Evolutionary conservation across 1,140 invertebrate species (phyloP).

Genomic region (Samia ricini): DNA sequence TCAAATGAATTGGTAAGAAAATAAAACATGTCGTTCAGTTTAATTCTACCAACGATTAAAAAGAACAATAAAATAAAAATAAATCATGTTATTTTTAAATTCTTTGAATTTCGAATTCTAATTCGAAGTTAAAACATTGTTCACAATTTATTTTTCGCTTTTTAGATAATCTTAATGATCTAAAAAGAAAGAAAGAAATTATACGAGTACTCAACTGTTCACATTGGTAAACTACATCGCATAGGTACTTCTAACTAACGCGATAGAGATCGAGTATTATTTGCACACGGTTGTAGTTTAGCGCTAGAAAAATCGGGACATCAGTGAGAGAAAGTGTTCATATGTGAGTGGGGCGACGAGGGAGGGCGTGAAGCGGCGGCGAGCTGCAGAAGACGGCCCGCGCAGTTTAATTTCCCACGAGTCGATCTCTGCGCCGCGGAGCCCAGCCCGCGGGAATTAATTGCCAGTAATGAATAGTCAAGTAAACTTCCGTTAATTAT

Average conservation of each 20-base stretch:
- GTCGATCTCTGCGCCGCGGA: conserved; percentile 74
- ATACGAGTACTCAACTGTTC: not conserved
- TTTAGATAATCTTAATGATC: too few relatives aligned
- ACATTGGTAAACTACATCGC: not conserved
- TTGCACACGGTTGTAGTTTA: not conserved
- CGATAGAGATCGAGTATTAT: not conserved
- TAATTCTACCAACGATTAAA: too few relatives aligned
- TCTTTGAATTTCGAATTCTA: too few relatives aligned
- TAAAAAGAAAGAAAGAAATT: not conserved
- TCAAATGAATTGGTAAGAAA: not conserved
- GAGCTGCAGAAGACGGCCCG: conserved; percentile 67
- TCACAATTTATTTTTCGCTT: too few relatives aligned
- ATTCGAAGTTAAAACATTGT: too few relatives aligned
- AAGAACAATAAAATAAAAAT: too few relatives aligned
- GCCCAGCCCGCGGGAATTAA: conserved; percentile 75
- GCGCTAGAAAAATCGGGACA: conserved; percentile 66
- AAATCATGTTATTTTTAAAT: too few relatives aligned
- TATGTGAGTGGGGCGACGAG: conserved; percentile 56
- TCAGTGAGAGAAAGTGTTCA: conserved; percentile 68
- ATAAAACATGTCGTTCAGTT: not conserved
- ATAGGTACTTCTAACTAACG: not conserved
- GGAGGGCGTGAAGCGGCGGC: conserved; percentile 38
- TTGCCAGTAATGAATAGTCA: conserved; percentile 77
- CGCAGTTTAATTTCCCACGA: conserved; percentile 77
- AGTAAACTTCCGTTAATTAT: conserved; percentile 76